Percentiles rank a stretch among this genome's conserved stretches.
Evolutionary conservation across 2,888 invertebrate species (phyloP).

Genomic region (Mythimna pallens): DNA sequence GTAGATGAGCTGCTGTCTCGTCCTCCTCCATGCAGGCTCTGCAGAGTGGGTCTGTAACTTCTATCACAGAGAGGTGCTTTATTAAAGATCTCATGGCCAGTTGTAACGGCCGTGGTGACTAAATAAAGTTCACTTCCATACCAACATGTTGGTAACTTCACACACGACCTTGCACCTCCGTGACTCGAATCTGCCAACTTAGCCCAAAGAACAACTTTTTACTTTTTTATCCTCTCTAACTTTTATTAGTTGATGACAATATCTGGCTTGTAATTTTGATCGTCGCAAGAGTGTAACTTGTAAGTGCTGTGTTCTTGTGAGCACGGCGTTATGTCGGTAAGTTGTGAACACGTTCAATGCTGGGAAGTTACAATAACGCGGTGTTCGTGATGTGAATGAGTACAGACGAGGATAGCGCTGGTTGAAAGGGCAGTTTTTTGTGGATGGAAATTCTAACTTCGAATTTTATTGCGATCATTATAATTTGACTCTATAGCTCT

Average conservation of each 20-base stretch:
- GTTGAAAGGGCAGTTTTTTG: conserved; percentile 2
- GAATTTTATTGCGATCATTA: neutral
- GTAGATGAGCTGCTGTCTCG: too few species aligned
- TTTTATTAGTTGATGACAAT: conserved; percentile 52
- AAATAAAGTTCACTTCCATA: neutral
- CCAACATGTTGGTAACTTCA: conserved; percentile 32
- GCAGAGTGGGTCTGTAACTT: too few species aligned
- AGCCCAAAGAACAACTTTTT: conserved; percentile 22
- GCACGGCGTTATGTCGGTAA: conserved; percentile 35
- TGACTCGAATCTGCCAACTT: conserved; percentile 33
- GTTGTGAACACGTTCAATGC: conserved; percentile 48
- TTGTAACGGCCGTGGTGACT: neutral
- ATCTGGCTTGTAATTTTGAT: conserved; percentile 50
- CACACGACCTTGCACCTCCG: conserved; percentile 32
- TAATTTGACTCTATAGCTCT: neutral
- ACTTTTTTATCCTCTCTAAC: conserved; percentile 35
- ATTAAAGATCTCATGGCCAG: too few species aligned
- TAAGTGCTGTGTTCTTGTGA: conserved; percentile 46
- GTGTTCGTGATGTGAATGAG: conserved; percentile 50
- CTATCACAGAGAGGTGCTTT: too few species aligned
- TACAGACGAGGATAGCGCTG: conserved; percentile 25
- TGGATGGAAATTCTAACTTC: neutral
- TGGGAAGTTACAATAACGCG: conserved; percentile 52
- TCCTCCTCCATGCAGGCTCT: too few species aligned
- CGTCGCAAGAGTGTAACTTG: conserved; percentile 13